A percentile compares a stretch with the other conserved stretches of the same genome.
These are phyloP conservation scores for Drosophila hamatofila DNA, from an alignment of 2,888 invertebrate species.

Conservation along the genomic window DNA sequence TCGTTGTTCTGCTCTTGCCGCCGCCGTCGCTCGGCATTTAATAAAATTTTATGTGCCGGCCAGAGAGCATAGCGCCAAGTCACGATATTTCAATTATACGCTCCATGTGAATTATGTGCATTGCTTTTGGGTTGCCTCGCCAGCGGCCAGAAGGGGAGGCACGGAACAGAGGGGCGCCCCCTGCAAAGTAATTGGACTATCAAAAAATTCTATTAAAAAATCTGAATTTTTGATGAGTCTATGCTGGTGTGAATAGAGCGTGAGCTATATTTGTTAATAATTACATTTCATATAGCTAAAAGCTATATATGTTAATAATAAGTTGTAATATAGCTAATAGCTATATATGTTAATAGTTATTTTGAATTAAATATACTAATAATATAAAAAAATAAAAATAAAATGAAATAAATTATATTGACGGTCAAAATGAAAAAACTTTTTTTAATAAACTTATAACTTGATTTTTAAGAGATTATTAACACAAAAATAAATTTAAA, in stretches of 20 bases:
- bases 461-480: too few relatives aligned
- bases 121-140: constrained; percentile 22
- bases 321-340: too few relatives aligned
- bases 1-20: constrained; percentile 24
- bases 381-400: too few relatives aligned
- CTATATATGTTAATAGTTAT: neutral
- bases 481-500: too few relatives aligned
- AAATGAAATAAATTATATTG: too few relatives aligned
- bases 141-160: neutral
- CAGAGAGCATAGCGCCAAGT: constrained; percentile 59
- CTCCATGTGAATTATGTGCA: constrained; percentile 63
- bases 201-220: constrained; percentile 46
- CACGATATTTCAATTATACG: constrained; percentile 79
- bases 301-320: neutral
- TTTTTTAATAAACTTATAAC: too few relatives aligned
- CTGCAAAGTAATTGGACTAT: constrained; percentile 48
- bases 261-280: neutral
- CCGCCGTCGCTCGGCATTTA: constrained; percentile 45
- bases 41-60: constrained; percentile 60
- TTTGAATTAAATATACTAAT: neutral
- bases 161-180: too few relatives aligned
- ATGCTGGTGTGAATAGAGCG: too few relatives aligned
- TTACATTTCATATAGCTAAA: too few relatives aligned
- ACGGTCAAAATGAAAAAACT: rapidly evolving
- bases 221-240: constrained; percentile 13